A percentile compares a stretch with the other conserved stretches of the same genome.
phyloP scores from a whole-genome alignment of 2,797 vertebrate genomes.

The Characodon lateralis region DNA sequence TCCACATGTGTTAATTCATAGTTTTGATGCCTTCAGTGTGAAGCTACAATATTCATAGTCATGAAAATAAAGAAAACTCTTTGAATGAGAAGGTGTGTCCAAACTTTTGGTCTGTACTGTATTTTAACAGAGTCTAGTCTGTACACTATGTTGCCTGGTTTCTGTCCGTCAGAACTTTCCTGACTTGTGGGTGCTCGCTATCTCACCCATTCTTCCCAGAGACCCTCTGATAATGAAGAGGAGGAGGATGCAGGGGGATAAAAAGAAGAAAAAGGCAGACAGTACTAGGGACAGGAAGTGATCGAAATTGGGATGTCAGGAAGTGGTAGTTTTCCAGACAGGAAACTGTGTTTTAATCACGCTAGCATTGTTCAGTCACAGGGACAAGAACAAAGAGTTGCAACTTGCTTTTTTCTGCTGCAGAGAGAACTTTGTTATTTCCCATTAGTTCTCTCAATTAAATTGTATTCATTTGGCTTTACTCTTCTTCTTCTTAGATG shows the following conservation, averaged over 20 bases:
- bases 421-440: constrained; percentile 3
- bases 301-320: constrained; percentile 61
- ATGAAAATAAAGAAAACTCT: too few relatives aligned
- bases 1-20: too few relatives aligned
- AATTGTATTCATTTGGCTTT: neutral
- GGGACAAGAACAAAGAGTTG: constrained; percentile 60
- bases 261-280: constrained; percentile 31
- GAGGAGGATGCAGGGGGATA: constrained; percentile 5
- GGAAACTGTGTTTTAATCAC: constrained; percentile 70
- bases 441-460: neutral
- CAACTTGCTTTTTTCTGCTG: constrained; percentile 63
- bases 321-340: constrained; percentile 61
- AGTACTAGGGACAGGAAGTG: constrained; percentile 54
- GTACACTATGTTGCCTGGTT: constrained; percentile 49
- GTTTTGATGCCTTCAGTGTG: too few relatives aligned
- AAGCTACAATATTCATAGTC: too few relatives aligned
- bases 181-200: constrained; percentile 42
- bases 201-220: constrained; percentile 42
- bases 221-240: constrained; percentile 47
- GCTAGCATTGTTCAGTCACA: constrained; percentile 53
- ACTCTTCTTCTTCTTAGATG: neutral
- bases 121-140: constrained; percentile 28
- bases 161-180: constrained; percentile 55
- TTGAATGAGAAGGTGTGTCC: too few relatives aligned
- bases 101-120: neutral